These are phyloP conservation scores for Grammomys dolichurus DNA, from an alignment of 2,113 vertebrate genomes.

Conservation along the genomic window DNA sequence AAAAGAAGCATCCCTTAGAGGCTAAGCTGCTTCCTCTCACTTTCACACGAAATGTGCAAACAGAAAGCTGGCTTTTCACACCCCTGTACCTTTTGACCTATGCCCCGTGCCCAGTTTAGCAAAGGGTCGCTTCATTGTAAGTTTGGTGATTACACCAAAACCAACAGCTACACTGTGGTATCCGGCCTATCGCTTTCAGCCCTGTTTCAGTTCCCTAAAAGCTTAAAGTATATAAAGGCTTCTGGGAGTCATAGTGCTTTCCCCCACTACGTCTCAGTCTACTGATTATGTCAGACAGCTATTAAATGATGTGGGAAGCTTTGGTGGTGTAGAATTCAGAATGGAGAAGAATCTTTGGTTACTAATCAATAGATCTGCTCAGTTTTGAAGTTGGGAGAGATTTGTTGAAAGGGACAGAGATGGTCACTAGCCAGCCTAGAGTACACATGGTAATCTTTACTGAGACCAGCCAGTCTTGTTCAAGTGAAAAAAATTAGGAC, in stretches of 20 bases:
- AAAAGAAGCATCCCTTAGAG: background rate
- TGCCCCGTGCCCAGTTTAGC: background rate
- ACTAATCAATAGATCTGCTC: background rate
- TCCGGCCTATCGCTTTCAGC: background rate
- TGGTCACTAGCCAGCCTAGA: background rate
- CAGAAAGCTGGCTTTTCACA: background rate
- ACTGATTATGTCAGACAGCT: background rate
- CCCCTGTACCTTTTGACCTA: background rate
- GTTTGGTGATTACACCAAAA: background rate
- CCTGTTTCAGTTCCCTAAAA: background rate
- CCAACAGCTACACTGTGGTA: background rate
- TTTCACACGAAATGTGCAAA: background rate
- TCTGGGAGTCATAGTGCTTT: background rate
- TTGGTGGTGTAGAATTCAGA: background rate
- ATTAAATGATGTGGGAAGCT: background rate
- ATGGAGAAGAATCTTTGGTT: background rate
- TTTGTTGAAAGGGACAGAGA: background rate
- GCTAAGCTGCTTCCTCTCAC: background rate
- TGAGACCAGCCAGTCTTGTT: background rate
- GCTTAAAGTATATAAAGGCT: conserved; percentile 9
- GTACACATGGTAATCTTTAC: background rate
- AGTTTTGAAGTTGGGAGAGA: background rate
- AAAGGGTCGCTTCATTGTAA: background rate
- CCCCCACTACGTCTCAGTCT: background rate
- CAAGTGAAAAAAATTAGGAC: background rate